These are phyloP conservation scores for Dicrurus megarhynchus DNA, from an alignment of 2,113 vertebrate genomes.

Conservation along the genomic window DNA sequence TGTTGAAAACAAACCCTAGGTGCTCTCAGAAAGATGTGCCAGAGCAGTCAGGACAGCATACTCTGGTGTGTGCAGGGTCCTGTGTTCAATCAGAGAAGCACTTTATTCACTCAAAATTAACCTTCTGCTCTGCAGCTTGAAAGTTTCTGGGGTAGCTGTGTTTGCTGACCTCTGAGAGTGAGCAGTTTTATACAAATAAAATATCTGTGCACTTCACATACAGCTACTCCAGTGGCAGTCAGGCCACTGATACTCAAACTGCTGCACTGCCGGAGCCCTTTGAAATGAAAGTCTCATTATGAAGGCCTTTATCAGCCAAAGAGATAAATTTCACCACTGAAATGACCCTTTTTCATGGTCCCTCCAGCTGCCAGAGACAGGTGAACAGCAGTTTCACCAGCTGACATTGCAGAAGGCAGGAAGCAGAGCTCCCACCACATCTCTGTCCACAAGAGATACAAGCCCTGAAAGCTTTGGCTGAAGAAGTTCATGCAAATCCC, in stretches of 20 bases:
- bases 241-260: not conserved
- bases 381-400: not conserved
- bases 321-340: not conserved
- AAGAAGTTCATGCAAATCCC: not conserved
- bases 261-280: not conserved
- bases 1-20: not conserved
- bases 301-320: not conserved
- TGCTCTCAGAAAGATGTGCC: not conserved
- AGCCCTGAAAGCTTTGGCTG: not conserved
- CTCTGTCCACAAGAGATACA: not conserved
- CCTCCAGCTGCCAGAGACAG: not conserved
- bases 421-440: not conserved
- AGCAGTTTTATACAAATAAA: not conserved
- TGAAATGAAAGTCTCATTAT: not conserved
- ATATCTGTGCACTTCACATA: not conserved
- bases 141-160: not conserved
- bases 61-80: not conserved
- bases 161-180: not conserved
- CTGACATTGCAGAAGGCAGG: not conserved
- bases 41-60: not conserved
- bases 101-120: not conserved
- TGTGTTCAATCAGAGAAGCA: not conserved
- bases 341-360: not conserved
- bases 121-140: not conserved
- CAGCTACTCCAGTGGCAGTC: not conserved